phyloP scores from a whole-genome alignment of 64 coral and sea anemone species.

The Montipora foliosa region DNA sequence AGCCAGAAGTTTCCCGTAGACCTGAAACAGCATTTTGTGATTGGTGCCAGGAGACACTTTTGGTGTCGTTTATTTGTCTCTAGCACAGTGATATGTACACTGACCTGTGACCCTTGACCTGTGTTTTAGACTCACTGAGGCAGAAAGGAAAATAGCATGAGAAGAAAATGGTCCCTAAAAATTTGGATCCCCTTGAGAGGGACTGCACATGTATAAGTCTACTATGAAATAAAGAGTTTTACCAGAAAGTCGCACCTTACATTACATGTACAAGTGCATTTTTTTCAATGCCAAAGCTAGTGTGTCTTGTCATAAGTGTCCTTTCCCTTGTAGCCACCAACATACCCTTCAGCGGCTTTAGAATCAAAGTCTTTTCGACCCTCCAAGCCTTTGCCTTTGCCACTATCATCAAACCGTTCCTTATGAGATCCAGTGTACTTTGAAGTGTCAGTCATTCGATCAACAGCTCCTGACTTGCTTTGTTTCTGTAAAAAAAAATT shows the following conservation, averaged over 20 bases:
- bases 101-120: no score
- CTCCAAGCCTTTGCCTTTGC: constrained; percentile 93
- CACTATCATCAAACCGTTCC: constrained; percentile 89
- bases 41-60: no score
- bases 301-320: constrained; percentile 88
- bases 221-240: background rate
- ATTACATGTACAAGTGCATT: background rate
- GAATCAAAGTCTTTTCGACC: constrained; percentile 80
- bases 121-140: no score
- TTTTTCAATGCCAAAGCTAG: constrained; percentile 3
- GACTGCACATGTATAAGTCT: no score
- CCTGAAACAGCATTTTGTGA: no score
- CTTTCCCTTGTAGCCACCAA: constrained; percentile 91
- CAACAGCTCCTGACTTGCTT: constrained; percentile 66
- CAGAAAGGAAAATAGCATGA: no score
- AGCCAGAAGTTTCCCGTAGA: no score
- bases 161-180: no score
- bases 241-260: background rate
- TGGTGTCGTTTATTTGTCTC: no score
- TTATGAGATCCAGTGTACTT: constrained; percentile 96
- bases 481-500: constrained; percentile 63
- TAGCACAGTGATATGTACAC: no score
- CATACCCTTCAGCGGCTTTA: constrained; percentile 82
- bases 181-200: no score
- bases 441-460: constrained; percentile 87